Percentiles rank a stretch among this genome's conserved stretches.
phyloP scores from a whole-genome alignment of 2,113 vertebrate species.

The Murina feae region DNA sequence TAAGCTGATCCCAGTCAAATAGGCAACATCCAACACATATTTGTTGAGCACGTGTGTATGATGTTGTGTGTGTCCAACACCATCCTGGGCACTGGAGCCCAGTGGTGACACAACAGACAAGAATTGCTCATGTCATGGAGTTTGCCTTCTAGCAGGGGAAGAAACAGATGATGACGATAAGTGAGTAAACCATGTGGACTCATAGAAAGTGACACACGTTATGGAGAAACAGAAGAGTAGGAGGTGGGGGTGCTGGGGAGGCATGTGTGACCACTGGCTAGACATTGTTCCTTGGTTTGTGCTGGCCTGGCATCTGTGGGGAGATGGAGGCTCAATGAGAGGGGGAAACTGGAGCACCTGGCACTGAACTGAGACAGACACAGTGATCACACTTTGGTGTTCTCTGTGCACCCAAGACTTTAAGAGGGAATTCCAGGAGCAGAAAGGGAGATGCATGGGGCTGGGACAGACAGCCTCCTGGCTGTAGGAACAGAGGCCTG shows the following conservation, averaged over 20 bases:
- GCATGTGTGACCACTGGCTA: neutral
- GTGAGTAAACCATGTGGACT: neutral
- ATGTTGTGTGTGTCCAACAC: fast-evolving
- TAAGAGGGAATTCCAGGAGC: neutral
- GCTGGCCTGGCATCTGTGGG: neutral
- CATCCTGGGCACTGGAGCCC: neutral
- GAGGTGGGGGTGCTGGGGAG: no score
- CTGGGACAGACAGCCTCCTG: neutral
- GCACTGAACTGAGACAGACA: no score
- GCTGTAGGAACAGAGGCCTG: neutral
- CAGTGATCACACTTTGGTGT: neutral
- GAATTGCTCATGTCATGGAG: neutral
- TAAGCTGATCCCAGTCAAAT: neutral
- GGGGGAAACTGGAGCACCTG: neutral
- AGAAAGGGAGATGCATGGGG: fast-evolving
- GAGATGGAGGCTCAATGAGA: neutral
- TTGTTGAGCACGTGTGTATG: fast-evolving
- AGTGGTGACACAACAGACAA: neutral
- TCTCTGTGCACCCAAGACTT: neutral
- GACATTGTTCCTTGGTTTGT: neutral
- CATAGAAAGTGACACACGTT: neutral
- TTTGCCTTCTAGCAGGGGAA: neutral
- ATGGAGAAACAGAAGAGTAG: neutral
- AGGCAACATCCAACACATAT: no score
- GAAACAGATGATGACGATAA: neutral